Percentiles rank a stretch among this genome's conserved stretches.
Evolutionary conservation across 1,140 invertebrate species (phyloP).

Genomic region (Octopus bimaculoides): DNA sequence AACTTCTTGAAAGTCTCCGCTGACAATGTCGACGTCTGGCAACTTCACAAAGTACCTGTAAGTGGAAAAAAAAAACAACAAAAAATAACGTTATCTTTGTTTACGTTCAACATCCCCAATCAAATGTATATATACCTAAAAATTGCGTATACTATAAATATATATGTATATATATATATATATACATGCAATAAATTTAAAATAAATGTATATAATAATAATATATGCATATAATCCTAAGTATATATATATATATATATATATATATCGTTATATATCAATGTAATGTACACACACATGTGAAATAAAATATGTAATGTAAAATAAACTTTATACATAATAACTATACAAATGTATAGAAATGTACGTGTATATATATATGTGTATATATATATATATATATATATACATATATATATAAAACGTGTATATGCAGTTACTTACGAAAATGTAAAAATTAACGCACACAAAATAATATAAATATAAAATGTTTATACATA

Average conservation of each 20-base stretch:
- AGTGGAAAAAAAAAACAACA: slow-evolving; percentile 17
- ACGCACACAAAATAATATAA: background rate
- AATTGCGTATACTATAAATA: background rate
- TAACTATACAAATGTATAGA: background rate
- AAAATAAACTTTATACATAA: background rate
- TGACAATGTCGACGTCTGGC: slow-evolving; percentile 31
- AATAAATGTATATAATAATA: slow-evolving; percentile 8
- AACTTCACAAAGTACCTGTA: slow-evolving; percentile 28
- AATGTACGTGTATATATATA: background rate
- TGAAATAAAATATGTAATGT: background rate
- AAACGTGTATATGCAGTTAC: background rate
- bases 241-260: slow-evolving; percentile 7
- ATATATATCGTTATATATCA: background rate
- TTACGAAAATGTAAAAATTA: background rate
- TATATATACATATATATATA: background rate
- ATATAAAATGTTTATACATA: background rate
- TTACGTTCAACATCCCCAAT: background rate
- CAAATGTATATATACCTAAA: background rate
- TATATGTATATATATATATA: slow-evolving; percentile 14
- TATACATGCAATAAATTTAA: background rate
- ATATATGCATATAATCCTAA: background rate
- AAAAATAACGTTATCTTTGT: background rate
- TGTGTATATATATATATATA: background rate
- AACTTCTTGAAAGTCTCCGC: slow-evolving; percentile 29
- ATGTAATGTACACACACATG: background rate